These are phyloP conservation scores for Orthonyx spaldingii DNA, from an alignment of 2,113 vertebrate species.

Conservation along the genomic window DNA sequence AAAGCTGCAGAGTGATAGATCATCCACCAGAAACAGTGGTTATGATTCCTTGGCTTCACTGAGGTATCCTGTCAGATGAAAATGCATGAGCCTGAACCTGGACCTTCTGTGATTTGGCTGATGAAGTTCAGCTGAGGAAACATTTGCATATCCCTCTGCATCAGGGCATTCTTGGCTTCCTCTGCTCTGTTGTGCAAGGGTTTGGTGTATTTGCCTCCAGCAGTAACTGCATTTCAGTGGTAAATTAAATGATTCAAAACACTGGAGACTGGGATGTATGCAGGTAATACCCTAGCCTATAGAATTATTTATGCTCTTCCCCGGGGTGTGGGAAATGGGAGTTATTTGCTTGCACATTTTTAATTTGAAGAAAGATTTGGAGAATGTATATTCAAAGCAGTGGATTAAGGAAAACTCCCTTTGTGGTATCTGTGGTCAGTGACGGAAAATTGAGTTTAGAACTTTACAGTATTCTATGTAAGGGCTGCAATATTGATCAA, in stretches of 20 bases:
- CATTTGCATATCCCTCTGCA: neutral
- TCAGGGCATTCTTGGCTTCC: neutral
- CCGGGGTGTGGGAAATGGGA: neutral
- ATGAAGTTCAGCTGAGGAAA: neutral
- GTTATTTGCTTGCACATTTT: neutral
- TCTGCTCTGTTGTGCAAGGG: neutral
- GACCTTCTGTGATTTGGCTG: neutral
- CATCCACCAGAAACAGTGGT: neutral
- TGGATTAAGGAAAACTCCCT: neutral
- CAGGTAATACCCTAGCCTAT: neutral
- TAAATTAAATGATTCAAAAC: neutral
- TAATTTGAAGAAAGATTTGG: conserved; percentile 1
- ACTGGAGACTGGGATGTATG: neutral
- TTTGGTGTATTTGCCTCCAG: conserved; percentile 25
- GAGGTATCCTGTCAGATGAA: neutral
- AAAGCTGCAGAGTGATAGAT: neutral
- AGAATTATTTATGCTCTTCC: conserved; percentile 6
- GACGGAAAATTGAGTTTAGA: neutral
- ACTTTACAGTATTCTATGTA: neutral
- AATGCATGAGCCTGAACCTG: neutral
- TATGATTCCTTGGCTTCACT: neutral
- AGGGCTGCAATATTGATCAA: neutral
- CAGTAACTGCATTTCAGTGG: neutral
- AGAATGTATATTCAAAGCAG: neutral
- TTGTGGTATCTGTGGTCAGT: neutral